These are phyloP conservation scores for Puffinus mauretanicus DNA, from an alignment of 2,113 vertebrate species.

Conservation along the genomic window DNA sequence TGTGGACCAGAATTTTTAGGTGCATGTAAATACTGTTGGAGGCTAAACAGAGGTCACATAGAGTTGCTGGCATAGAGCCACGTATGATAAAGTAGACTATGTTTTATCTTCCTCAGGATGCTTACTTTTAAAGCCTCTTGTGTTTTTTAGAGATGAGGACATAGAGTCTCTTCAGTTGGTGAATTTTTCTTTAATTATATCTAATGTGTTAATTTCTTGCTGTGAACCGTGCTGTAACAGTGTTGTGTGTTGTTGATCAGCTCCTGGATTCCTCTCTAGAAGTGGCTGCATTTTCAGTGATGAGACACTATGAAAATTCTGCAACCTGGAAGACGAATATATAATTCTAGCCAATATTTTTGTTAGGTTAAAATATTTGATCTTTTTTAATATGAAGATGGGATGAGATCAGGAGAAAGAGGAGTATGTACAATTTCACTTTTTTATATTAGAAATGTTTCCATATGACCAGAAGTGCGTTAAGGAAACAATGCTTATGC, in stretches of 20 bases:
- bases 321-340: neutral
- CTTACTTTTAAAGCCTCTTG: neutral
- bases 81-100: neutral
- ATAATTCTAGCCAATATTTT: neutral
- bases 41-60: neutral
- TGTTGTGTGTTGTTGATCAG: neutral
- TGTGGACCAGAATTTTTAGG: neutral
- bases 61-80: neutral
- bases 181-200: neutral
- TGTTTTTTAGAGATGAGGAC: neutral
- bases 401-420: neutral
- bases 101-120: neutral
- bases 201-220: neutral
- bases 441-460: neutral
- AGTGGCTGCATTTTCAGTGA: neutral
- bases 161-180: neutral
- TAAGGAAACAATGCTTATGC: neutral
- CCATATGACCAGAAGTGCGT: neutral
- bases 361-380: neutral
- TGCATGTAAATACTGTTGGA: neutral
- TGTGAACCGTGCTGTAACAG: neutral
- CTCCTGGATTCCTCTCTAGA: neutral
- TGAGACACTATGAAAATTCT: neutral
- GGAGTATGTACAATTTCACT: neutral
- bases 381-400: neutral